A percentile compares a stretch with the other conserved stretches of the same genome.
These are phyloP conservation scores for Zoanthus sociatus DNA, from an alignment of 92 coral and sea anemone genomes.

Conservation along the genomic window DNA sequence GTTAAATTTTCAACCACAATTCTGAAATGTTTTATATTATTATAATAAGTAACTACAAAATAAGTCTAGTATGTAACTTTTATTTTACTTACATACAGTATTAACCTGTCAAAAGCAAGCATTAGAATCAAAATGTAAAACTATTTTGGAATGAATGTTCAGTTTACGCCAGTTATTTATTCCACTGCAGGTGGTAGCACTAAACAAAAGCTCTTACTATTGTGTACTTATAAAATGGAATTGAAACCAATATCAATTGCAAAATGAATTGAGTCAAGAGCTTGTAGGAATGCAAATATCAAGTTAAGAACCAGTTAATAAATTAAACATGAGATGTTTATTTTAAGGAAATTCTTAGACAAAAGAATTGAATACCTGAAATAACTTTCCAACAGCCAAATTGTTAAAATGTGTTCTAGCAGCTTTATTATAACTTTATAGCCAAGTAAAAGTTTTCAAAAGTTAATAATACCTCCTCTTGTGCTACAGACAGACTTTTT, in stretches of 20 bases:
- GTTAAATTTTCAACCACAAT: no score
- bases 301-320: neutral
- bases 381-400: neutral
- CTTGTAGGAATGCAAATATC: neutral
- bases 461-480: conserved; percentile 81
- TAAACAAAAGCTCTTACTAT: neutral
- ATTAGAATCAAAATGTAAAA: neutral
- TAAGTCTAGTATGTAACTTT: neutral
- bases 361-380: neutral
- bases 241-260: neutral
- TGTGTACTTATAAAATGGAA: neutral
- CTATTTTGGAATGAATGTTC: neutral
- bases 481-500: conserved; percentile 83
- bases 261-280: neutral
- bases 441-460: neutral
- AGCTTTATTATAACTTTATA: neutral
- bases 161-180: neutral
- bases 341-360: neutral
- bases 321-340: neutral
- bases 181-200: neutral
- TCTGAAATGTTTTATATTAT: no score
- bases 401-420: conserved; percentile 10
- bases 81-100: neutral
- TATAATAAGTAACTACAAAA: no score
- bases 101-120: neutral